Evolutionary conservation across 1,140 invertebrate species (phyloP), one percentile per base, ranked within the genome.

Genomic region (Pseudomyrmex sp.): DNA sequence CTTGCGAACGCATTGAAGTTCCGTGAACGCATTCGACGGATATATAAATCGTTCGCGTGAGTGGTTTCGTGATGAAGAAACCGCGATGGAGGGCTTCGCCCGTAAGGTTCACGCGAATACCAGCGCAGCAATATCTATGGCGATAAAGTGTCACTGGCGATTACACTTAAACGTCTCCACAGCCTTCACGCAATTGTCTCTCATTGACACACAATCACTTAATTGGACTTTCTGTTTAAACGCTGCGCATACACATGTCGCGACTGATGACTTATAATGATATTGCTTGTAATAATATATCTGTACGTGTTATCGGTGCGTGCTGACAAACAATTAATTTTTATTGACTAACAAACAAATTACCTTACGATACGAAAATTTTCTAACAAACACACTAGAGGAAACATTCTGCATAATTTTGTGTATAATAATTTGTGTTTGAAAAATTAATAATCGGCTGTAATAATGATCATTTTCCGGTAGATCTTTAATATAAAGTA

Each of bases 161-260:
- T 87, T 48, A 66, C 46, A 46, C 54, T 88, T 83, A 70, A 82
- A 83, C 44, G 48, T 54, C 63, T 58, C 18, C 63, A 58, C 63
- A 58, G 56, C 48, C 76, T 77, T 84, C 58, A 9, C 20, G 58
- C 87, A 85, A 82, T 87, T 85, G 69, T 56, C 73, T 68, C 84
- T 83, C 82, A 79, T 88, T 89, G 84, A 88, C 84, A 62, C 76
- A 54, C 61, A 84, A 74, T 83, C 65, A 58, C 35, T 63, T 77
- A 48, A 82, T 56, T 73, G 63, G 61, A 72, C 65, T 18, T 63
- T 84, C 48, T 35, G 69, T 82, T 82, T 82, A 20, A 59, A 72
- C 63, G 26, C 63, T 58, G 62, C 46, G 35, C 70, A 48, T 52
- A 7, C 0, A 35, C 18, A 26, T 59, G 44, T 63, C 63, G 18